Conservation (phyloP, 2,113 vertebrate species). For the Haemorhous mexicanus region DNA sequence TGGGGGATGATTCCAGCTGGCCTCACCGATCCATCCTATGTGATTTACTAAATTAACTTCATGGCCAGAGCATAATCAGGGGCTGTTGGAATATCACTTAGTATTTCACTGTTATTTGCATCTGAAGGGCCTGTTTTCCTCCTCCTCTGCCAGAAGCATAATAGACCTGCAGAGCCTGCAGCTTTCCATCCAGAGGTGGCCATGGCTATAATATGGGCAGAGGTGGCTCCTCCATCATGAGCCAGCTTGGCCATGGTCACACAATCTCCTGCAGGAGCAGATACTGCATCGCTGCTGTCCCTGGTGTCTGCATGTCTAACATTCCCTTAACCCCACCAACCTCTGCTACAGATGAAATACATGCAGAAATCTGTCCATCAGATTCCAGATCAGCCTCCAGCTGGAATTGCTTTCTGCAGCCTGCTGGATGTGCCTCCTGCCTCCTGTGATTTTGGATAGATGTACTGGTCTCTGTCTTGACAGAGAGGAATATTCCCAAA, state of each 20-base stretch:
- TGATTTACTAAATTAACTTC: not conserved
- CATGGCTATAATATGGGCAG: rapidly evolving
- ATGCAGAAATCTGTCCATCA: not conserved
- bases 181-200: not conserved
- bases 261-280: not conserved
- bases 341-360: not conserved
- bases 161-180: not conserved
- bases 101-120: not conserved
- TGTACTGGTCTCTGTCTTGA: not conserved
- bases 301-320: not conserved
- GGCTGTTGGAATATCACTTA: not conserved
- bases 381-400: not conserved
- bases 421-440: not conserved
- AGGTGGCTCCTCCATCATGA: not conserved
- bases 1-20: not conserved
- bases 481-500: not conserved
- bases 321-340: rapidly evolving
- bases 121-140: not conserved
- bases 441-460: not conserved
- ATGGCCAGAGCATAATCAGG: not conserved
- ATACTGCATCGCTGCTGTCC: not conserved
- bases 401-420: not conserved
- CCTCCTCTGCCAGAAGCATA: not conserved
- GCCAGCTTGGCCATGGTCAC: not conserved
- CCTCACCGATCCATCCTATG: not conserved